Conservation (phyloP, 2,888 invertebrate species). For the Pollenia angustigena region DNA sequence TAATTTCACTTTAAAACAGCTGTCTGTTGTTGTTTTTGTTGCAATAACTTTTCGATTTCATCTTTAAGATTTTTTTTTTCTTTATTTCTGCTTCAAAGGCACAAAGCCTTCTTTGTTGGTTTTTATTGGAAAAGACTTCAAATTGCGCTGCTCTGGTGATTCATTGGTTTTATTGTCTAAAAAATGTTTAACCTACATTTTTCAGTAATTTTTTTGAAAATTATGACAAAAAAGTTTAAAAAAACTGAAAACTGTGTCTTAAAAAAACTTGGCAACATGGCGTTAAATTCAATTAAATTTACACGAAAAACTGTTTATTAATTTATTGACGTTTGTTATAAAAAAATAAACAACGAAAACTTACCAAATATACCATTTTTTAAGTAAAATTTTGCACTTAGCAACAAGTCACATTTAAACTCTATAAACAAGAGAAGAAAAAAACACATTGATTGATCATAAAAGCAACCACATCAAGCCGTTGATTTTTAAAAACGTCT, state of each 20-base stretch:
- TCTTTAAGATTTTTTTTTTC: slow-evolving; percentile 24
- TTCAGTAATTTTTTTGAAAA: slow-evolving; percentile 33
- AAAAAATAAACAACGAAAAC: slow-evolving; percentile 21
- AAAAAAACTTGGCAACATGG: slow-evolving; percentile 61
- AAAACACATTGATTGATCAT: slow-evolving; percentile 26
- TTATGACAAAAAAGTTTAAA: slow-evolving; percentile 48
- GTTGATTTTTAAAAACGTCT: slow-evolving; percentile 28
- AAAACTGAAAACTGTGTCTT: slow-evolving; percentile 2
- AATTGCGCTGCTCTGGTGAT: slow-evolving; percentile 42
- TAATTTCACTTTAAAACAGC: slow-evolving; percentile 57
- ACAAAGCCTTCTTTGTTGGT: slow-evolving; percentile 48
- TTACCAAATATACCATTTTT: slow-evolving; percentile 3
- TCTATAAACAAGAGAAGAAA: slow-evolving; percentile 11
- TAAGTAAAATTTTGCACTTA: slow-evolving; percentile 59
- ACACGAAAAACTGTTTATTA: slow-evolving; percentile 49
- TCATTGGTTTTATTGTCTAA: slow-evolving; percentile 45
- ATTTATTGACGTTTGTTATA: slow-evolving; percentile 44
- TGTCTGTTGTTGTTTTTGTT: slow-evolving; percentile 33
- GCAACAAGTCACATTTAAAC: slow-evolving; percentile 50
- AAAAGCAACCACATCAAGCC: slow-evolving; percentile 6
- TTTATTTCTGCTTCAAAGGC: not conserved
- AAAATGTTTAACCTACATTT: slow-evolving; percentile 53
- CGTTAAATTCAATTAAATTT: slow-evolving; percentile 40
- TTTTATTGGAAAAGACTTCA: not conserved
- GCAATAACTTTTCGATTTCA: slow-evolving; percentile 52